A percentile compares a stretch with the other conserved stretches of the same genome.
These are phyloP conservation scores for Sclerurus mexicanus DNA, from an alignment of 2,113 vertebrate genomes.

Conservation along the genomic window DNA sequence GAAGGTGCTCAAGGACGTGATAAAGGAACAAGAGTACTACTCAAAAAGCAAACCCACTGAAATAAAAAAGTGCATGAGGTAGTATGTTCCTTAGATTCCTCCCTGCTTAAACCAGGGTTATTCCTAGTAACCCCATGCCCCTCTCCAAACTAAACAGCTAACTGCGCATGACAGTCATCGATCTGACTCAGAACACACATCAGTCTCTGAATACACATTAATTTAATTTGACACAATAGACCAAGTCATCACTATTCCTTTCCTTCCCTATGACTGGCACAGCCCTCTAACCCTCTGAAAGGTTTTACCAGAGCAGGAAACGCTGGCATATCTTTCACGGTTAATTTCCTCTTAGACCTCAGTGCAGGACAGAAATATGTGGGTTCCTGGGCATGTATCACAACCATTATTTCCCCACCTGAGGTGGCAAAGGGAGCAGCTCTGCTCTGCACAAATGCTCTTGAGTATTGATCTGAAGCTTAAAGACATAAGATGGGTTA, in stretches of 20 bases:
- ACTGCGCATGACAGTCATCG: neutral
- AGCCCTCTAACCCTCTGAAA: neutral
- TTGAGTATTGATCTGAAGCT: neutral
- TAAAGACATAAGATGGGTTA: neutral
- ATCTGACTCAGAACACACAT: neutral
- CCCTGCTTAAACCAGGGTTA: neutral
- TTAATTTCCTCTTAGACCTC: neutral
- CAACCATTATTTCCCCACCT: neutral
- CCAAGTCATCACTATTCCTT: neutral
- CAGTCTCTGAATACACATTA: neutral
- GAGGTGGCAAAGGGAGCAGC: neutral
- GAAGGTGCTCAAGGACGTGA: constrained; percentile 30
- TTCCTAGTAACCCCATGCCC: neutral
- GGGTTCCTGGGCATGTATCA: neutral
- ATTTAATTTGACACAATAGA: neutral
- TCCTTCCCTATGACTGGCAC: neutral
- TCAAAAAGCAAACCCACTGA: neutral
- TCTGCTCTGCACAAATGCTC: neutral
- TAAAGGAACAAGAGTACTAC: neutral
- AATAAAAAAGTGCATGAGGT: neutral
- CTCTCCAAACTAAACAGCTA: neutral
- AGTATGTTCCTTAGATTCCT: neutral
- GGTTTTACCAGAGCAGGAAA: neutral
- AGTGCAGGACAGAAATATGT: neutral
- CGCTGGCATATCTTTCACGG: neutral